Conservation (phyloP, 1,140 invertebrate species). For the Drosophila murphyi region DNA sequence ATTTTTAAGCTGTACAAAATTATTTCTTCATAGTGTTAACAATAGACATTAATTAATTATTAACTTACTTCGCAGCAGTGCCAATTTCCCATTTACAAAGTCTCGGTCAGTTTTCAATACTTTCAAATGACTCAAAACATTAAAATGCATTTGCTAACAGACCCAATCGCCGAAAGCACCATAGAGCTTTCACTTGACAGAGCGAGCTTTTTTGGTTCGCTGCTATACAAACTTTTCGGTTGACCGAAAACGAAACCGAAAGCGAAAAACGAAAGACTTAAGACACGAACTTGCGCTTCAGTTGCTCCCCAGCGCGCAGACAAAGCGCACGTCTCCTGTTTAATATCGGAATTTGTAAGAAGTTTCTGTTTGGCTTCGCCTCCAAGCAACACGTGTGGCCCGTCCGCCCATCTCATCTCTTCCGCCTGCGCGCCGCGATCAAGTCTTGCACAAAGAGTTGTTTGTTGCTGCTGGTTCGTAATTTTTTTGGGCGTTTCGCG, state of each 20-base stretch:
- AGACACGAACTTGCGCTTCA: constrained; percentile 58
- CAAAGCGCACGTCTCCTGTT: constrained; percentile 51
- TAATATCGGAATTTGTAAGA: neutral
- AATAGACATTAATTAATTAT: neutral
- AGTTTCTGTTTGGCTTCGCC: neutral
- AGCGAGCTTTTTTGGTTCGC: constrained; percentile 44
- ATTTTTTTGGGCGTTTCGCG: constrained; percentile 34
- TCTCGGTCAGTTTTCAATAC: neutral
- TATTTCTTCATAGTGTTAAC: too few relatives aligned
- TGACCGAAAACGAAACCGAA: constrained; percentile 1
- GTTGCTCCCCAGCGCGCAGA: constrained; percentile 62
- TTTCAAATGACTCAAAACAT: neutral
- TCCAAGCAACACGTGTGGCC: constrained; percentile 9
- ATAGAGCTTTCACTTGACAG: constrained; percentile 1
- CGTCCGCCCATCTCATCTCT: constrained; percentile 3
- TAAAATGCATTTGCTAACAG: neutral
- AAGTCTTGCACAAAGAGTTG: constrained; percentile 24
- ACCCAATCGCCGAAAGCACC: neutral
- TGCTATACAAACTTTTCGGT: constrained; percentile 24
- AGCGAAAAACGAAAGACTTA: constrained; percentile 66
- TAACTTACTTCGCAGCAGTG: neutral
- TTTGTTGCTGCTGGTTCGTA: neutral
- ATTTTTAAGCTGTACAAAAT: too few relatives aligned
- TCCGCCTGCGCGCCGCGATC: constrained; percentile 35
- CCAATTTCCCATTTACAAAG: neutral